Base-by-base conservation (phyloP, 2,888 invertebrate species). In the Limenitis camilla region DNA sequence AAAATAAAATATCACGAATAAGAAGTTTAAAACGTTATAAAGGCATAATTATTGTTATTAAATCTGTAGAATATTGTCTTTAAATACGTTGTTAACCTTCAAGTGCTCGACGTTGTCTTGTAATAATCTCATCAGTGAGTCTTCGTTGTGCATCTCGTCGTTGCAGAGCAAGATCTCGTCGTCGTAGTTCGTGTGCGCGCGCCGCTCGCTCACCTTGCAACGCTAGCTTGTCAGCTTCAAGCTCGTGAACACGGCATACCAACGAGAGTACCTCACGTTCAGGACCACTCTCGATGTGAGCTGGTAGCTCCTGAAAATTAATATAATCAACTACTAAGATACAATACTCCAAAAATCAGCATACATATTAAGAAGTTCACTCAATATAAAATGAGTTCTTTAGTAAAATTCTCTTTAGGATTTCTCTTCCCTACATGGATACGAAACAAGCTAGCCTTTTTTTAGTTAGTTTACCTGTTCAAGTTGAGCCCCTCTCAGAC, bases 201-300 rank as follows among this genome's bases (percentile, higher is more conserved):
- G 96, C 93, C 52, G 97, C 88, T 33, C 95, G 88, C 71, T 95
- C 94, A 3, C 96, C 95, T 79, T 96, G 96, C 66, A 97, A 88
- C 64, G 97, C 96, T 81, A 95, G 92, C 83, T 96, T 98, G 76
- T 97, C 96, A 0, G 97, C 96, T 81, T 98, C 98, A 51, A 97
- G 88, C 79, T 97, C 96, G 73, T 98, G 97, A 36, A 98, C 96
- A 61, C 95, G 91, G 68, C 96, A 95, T 74, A 98, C 92, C 44
- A 98, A 86, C 27, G 94, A 92, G 53, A 96, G 79, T 51, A 98
- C 91, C 74, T 98, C 98, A 39, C 95, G 90, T 81, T 98, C 97
- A 61, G 97, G 96, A 48, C 95, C 94, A 56, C 94, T 95, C 69
- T 92, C 94, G 49, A 96, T 92, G 49, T 94, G 90, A 48, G 93